A percentile compares a stretch with the other conserved stretches of the same genome.
Conservation (phyloP, 2,888 invertebrate species). For the Monoplex corrugatus region DNA sequence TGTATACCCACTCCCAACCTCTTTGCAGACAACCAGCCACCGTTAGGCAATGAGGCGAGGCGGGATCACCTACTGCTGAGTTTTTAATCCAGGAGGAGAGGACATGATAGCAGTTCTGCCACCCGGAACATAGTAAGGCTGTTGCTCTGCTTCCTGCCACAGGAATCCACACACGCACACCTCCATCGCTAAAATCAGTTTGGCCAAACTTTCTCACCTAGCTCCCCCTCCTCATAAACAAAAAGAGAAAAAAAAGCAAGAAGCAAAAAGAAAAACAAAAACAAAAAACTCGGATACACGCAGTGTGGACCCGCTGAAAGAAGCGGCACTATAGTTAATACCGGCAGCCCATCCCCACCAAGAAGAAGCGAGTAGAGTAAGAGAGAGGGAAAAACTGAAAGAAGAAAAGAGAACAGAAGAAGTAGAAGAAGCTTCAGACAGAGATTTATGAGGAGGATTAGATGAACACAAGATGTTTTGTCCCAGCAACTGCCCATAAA, state of each 20-base stretch:
- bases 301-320: slow-evolving; percentile 20
- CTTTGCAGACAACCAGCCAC: neutral
- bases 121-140: neutral
- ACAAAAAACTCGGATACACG: slow-evolving; percentile 15
- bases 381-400: neutral
- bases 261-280: no score
- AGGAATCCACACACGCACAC: no score
- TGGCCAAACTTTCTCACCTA: neutral
- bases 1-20: neutral
- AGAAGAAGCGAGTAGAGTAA: neutral
- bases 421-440: no score
- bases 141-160: neutral
- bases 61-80: slow-evolving; percentile 35
- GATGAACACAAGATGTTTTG: neutral
- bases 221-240: no score
- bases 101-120: neutral
- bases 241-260: no score
- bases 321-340: neutral
- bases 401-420: neutral
- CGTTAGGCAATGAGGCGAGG: slow-evolving; percentile 16
- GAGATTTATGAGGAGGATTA: slow-evolving; percentile 29
- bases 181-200: neutral
- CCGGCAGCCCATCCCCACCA: neutral
- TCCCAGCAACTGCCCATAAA: slow-evolving; percentile 26
- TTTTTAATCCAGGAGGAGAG: neutral